These are phyloP conservation scores for Morelia viridis DNA, from an alignment of 2,797 vertebrate genomes.

Conservation along the genomic window DNA sequence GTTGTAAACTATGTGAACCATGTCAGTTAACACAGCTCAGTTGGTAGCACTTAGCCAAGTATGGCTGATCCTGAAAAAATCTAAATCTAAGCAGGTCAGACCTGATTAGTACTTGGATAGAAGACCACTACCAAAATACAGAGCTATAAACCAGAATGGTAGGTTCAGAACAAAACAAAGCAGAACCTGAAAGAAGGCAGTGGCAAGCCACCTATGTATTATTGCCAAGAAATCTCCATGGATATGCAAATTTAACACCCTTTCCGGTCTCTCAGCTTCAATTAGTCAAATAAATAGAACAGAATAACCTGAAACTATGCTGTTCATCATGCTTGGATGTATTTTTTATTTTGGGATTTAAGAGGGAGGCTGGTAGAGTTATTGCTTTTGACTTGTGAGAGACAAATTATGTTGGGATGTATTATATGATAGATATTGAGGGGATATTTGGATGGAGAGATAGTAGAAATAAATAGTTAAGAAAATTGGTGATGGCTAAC, in stretches of 20 bases:
- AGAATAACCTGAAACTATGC: background rate
- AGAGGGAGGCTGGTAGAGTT: background rate
- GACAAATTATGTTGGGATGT: background rate
- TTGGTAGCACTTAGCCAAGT: background rate
- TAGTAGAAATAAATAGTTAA: background rate
- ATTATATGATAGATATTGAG: background rate
- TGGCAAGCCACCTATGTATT: background rate
- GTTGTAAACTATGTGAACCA: background rate
- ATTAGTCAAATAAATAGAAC: background rate
- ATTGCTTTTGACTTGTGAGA: background rate
- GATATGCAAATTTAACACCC: background rate
- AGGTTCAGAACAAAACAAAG: background rate
- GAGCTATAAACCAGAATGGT: background rate
- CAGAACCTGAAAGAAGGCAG: background rate
- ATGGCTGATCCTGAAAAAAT: background rate
- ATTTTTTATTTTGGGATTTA: background rate
- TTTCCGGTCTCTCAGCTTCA: background rate
- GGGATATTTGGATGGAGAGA: background rate
- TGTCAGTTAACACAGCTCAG: background rate
- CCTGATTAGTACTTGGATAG: background rate
- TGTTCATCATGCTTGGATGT: background rate
- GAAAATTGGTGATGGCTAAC: background rate
- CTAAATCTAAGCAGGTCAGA: background rate
- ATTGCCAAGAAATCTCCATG: background rate
- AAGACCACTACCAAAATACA: background rate